Base-by-base conservation (phyloP, 35 echinoderm and acorn worm species). In the Diadema setosum region DNA sequence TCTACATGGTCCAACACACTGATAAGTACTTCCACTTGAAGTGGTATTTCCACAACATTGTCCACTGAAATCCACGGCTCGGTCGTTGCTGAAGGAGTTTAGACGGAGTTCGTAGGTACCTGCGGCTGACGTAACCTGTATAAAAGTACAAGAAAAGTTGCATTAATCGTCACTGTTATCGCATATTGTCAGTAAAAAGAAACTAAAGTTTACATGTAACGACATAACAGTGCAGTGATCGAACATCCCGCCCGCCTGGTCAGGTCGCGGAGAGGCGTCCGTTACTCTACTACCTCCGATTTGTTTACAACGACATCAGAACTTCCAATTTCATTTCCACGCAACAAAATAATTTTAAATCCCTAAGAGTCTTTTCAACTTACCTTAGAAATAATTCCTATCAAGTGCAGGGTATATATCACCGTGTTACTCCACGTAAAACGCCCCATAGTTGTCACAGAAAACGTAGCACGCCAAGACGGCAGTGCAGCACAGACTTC, bases 371-470 rank as follows among this genome's bases (percentile, higher is more conserved):
- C n/a, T n/a, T n/a, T n/a, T n/a, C n/a, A n/a, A n/a, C 88, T 65
- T 70, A 90, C 88, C 88, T 90, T 90, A 34, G 65, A 58, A 46
- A 83, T 70, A 90, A 90, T 55, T 39, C 69, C 75, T 44, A 84
- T 90, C 55, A 64, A 90, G 29, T 90, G 61, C 23, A 90, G 80
- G 42, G 61, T 83, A 69, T 61, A 84, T 65, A 90, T 44, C 80
- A 82, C 61, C 42, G 81, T 90, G 84, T 84, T 58, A 58, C 45
- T 90, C 88, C 88, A 90, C 29, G 58, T 80, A 82, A 90, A 81
- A 43, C 80, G 88, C 63, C 88, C 88, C 88, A 90, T 90, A 42
- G 64, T 90, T 65, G 42, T 87, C 34, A 33, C 33, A 78, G 25
- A 78, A 42, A 78, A 78, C 69, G 24, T 78, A 78, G 73, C 73